Base-by-base conservation (phyloP, 1,140 invertebrate species). In the Lordiphosa stackelbergi region DNA sequence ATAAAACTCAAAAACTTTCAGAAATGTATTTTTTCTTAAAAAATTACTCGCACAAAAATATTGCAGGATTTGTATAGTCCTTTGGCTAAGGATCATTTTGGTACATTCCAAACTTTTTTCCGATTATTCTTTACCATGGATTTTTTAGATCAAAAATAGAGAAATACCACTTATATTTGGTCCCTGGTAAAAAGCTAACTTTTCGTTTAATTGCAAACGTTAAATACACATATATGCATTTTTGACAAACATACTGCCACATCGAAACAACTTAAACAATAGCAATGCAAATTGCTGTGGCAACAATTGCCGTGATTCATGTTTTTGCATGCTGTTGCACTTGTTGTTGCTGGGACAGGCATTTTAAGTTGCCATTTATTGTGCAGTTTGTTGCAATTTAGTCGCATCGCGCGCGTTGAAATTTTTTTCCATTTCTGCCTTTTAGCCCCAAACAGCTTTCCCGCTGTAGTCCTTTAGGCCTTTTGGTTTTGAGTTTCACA, bases 341-440 rank as follows among this genome's bases (percentile, higher is more conserved):
- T 41, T 56, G 48, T 63, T 56, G 47, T 59, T 69, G 65, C 56
- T 57, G 61, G 48, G 28, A 49, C 56, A 63, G 57, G 53, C 74
- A 64, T 72, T 81, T 81, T 81, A 81, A 75, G 75, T 81, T 83
- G 70, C 77, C 57, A 75, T 77, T 81, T 83, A 81, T 81, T 81
- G 77, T 81, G 72, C 77, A 81, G 77, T 83, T 81, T 77, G 68
- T 72, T 75, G 72, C 78, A 79, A 73, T 79, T 79, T 73, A 66
- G 58, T 64, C 58, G 55, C 61, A 49, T 56, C 53, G 71, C 54
- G 42, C 63, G 54, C 59, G 53, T 64, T 59, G 58, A 62, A 61
- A 55, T 51, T 45, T 6, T 56, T 5, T 31, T 11, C 38, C 38
- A 19, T 47, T 9, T 61, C 36, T 19, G n/a, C 31, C 48, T 51